Evolutionary conservation across 2,888 invertebrate species (phyloP).

Genomic region (Crocallis elinguaria): DNA sequence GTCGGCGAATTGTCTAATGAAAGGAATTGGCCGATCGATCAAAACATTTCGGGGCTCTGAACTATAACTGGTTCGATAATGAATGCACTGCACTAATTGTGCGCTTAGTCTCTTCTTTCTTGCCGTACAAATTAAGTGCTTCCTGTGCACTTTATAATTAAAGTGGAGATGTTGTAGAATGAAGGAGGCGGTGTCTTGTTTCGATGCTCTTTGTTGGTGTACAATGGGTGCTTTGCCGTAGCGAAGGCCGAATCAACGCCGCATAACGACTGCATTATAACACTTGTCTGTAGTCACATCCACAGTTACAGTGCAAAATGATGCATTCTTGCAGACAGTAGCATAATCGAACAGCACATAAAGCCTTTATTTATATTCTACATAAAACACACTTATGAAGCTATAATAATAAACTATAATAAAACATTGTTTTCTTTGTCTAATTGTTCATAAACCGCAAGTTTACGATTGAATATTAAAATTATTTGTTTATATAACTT

Average conservation of each 20-base stretch:
- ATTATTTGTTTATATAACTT: too few species aligned
- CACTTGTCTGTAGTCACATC: constrained; percentile 45
- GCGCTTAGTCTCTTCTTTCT: constrained; percentile 16
- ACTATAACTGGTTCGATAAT: constrained; percentile 1
- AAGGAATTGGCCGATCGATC: constrained; percentile 50
- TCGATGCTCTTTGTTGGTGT: constrained; percentile 74
- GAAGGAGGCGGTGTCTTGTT: constrained; percentile 75
- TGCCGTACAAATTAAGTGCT: constrained; percentile 45
- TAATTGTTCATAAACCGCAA: constrained; percentile 19
- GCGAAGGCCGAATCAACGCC: constrained; percentile 76
- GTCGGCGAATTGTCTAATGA: constrained; percentile 52
- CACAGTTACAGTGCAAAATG: constrained; percentile 49
- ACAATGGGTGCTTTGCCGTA: constrained; percentile 77
- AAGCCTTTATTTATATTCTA: constrained; percentile 27
- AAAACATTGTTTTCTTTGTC: constrained; percentile 32
- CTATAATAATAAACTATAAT: too few species aligned
- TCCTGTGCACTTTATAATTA: constrained; percentile 59
- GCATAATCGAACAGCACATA: constrained; percentile 35
- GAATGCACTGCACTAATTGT: constrained; percentile 2
- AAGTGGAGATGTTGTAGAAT: constrained; percentile 61
- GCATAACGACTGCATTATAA: constrained; percentile 73
- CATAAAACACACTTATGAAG: background rate
- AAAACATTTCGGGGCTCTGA: constrained; percentile 33
- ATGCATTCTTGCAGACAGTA: constrained; percentile 48
- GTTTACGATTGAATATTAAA: background rate